Percentiles rank a stretch among this genome's conserved stretches.
These are phyloP conservation scores for Pseudanteris insignis DNA, from an alignment of 2,888 invertebrate species.

Conservation along the genomic window DNA sequence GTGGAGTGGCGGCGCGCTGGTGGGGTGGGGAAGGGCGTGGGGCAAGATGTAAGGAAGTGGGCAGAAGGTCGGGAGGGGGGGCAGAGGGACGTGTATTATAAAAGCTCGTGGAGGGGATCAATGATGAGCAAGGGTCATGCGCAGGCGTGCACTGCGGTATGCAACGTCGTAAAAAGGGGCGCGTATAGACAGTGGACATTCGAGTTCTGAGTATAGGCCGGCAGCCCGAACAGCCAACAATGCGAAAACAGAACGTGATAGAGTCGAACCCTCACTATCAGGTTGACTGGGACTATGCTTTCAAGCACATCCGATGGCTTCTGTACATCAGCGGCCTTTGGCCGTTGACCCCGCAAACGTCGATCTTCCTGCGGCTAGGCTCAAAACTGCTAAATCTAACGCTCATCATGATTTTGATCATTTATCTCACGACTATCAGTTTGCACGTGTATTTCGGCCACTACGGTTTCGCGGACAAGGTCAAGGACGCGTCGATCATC, in stretches of 20 bases:
- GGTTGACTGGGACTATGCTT: neutral
- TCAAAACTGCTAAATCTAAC: neutral
- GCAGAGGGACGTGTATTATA: no score
- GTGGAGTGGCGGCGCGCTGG: no score
- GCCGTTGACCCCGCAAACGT: neutral
- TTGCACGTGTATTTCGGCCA: neutral
- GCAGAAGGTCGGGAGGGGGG: no score
- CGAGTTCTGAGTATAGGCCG: no score
- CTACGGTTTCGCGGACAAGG: neutral
- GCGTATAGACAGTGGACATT: no score
- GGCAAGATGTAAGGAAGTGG: no score
- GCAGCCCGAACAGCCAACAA: no score
- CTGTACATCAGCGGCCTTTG: neutral
- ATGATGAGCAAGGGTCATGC: no score
- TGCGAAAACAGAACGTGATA: neutral
- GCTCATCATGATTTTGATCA: neutral
- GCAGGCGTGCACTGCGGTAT: no score
- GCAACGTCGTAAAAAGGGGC: no score
- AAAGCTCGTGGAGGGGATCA: no score
- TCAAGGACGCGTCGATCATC: neutral
- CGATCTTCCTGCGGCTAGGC: neutral
- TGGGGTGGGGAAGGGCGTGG: no score
- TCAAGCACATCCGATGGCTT: conserved; percentile 1
- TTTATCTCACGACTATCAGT: neutral
- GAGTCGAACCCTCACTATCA: neutral